Percentiles rank a stretch among this genome's conserved stretches.
Conservation (phyloP, 92 coral and sea anemone genomes). For the Zoanthus sociatus region DNA sequence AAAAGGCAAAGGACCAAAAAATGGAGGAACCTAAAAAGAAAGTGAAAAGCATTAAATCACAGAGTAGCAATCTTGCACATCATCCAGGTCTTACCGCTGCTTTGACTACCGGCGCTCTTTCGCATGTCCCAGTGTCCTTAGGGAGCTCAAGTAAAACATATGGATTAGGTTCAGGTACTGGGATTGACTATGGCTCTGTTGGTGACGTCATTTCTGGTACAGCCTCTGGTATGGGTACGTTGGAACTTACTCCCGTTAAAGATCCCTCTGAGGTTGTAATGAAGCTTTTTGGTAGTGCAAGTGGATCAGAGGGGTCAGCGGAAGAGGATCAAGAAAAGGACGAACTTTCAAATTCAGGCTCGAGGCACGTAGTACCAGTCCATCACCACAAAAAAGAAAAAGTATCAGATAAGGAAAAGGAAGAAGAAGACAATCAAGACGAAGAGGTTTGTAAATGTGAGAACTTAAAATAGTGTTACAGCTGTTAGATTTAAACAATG, state of each 20-base stretch:
- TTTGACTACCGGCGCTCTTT: constrained; percentile 65
- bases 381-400: constrained; percentile 34
- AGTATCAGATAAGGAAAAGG: constrained; percentile 1
- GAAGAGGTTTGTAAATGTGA: constrained; percentile 11
- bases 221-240: constrained; percentile 77
- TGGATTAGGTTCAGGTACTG: constrained; percentile 74
- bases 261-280: constrained; percentile 78
- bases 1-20: background rate
- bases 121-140: constrained; percentile 70
- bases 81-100: constrained; percentile 78
- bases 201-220: constrained; percentile 73
- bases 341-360: constrained; percentile 16
- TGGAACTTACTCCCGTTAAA: constrained; percentile 80
- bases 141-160: constrained; percentile 70
- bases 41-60: background rate
- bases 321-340: constrained; percentile 47
- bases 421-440: constrained; percentile 14
- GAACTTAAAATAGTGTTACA: background rate
- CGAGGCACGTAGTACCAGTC: constrained; percentile 9
- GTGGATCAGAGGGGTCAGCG: constrained; percentile 42
- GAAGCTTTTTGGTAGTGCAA: constrained; percentile 62
- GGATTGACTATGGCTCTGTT: constrained; percentile 70
- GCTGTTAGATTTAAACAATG: background rate
- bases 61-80: constrained; percentile 51
- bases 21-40: constrained; percentile 2